Evolutionary conservation across 2,113 vertebrate species (phyloP), one percentile per base, ranked within the genome.

Genomic region (Puma concolor): DNA sequence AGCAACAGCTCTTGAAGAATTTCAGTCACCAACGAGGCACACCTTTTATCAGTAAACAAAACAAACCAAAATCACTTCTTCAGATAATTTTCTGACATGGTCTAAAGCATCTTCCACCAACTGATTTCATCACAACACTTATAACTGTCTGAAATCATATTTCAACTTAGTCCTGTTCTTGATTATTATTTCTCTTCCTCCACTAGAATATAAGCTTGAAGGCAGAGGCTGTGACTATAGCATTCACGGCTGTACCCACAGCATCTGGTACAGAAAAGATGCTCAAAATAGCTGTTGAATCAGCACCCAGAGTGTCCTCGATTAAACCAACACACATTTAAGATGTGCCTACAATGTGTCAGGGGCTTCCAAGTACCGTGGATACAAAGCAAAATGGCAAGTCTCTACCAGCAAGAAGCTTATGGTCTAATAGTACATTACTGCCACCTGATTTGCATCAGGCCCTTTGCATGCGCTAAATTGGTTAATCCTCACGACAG

Each of bases 21-120:
- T 66, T 82, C 84, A 63, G 57, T 60, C 48, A 80, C 27, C 38
- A 52, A 85, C 25, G 66, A 87, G 90, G 44, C 66, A 69, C 41
- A 52, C 15, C 2, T 48, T 48, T 9, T 3, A 38, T 17, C 48
- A 54, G 4, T 7, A 83, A 52, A 95, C 74, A 23, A 54, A 76
- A 57, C 19, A 77, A 95, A 64, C 25, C 36, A 74, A 69, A 95
- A 27, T 36, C 52, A 6, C 5, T 14, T 50, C 38, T 23, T 60
- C 1, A 4, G 67, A 69, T 19, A 19, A 52, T 60, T 83, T 66
- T 76, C 81, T 41, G 54, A 15, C 6, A 12, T 23, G 41, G 36
- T 13, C 71, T n/a, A 14, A 13, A 66, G 44, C n/a, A 4, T 50
- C 44, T n/a, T 7, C 1, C 1, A 1, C 54, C 8, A 29, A 29